These are phyloP conservation scores for Alexandromys fortis DNA, from an alignment of 2,113 vertebrate species.

Conservation along the genomic window DNA sequence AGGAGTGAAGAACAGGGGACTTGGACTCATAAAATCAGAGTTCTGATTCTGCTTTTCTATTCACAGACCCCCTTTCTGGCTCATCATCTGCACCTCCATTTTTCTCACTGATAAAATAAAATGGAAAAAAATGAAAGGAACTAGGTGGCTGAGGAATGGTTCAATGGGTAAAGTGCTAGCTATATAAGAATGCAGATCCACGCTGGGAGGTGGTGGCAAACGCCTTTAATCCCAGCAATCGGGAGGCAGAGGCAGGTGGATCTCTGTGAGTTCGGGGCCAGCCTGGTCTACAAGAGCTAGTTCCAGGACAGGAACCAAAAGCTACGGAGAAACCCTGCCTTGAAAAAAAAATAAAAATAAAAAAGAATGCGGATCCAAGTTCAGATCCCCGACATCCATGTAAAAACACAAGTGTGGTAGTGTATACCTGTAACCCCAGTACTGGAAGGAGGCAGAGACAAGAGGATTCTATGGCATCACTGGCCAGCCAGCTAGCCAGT, in stretches of 20 bases:
- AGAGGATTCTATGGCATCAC: background rate
- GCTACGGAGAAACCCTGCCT: no score
- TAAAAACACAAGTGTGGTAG: background rate
- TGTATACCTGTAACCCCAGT: background rate
- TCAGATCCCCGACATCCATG: background rate
- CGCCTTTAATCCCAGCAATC: no score
- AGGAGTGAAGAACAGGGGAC: background rate
- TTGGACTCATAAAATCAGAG: background rate
- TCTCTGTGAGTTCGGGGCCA: no score
- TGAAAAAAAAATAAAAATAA: no score
- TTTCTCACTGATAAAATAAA: background rate
- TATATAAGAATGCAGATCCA: no score
- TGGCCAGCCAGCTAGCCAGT: background rate
- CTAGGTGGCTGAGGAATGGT: background rate
- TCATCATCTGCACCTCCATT: background rate
- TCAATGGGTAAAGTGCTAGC: background rate
- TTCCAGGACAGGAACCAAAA: no score
- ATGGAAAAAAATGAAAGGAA: background rate
- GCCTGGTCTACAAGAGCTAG: no score
- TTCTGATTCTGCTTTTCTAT: background rate
- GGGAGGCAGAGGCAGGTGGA: no score
- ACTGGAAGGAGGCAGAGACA: background rate
- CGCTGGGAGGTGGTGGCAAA: background rate
- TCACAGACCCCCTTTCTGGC: background rate
- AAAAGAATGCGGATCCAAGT: background rate